Conservation (phyloP, 2,113 vertebrate genomes). For the Varanus salvator region DNA sequence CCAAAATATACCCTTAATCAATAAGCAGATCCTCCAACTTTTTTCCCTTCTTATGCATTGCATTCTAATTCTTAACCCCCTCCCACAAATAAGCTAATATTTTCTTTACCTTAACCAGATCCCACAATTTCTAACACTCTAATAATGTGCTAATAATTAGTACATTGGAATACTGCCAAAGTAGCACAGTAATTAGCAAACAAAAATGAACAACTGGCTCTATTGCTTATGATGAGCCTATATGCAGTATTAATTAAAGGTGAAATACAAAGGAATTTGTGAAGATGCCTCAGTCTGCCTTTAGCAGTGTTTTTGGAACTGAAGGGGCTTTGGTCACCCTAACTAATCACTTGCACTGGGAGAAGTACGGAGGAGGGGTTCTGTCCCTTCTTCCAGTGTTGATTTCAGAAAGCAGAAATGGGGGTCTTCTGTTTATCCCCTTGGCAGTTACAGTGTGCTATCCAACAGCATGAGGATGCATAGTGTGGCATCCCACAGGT, state of each 20-base stretch:
- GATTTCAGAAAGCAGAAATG: too few relatives aligned
- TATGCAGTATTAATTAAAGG: neutral
- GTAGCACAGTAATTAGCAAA: conserved; percentile 23
- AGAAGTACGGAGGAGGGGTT: too few relatives aligned
- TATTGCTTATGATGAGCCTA: neutral
- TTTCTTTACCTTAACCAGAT: neutral
- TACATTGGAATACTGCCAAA: conserved; percentile 14
- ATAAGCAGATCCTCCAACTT: conserved; percentile 3
- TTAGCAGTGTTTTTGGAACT: too few relatives aligned
- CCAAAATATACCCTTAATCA: fast-evolving
- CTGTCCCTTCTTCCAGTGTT: too few relatives aligned
- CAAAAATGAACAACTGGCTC: conserved; percentile 30
- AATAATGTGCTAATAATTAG: neutral
- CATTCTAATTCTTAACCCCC: conserved; percentile 9
- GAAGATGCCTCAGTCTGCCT: neutral
- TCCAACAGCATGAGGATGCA: too few relatives aligned
- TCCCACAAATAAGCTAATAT: neutral
- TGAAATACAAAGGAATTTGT: neutral
- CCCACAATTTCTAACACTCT: neutral
- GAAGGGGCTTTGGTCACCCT: too few relatives aligned
- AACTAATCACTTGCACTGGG: too few relatives aligned
- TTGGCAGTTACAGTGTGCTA: too few relatives aligned
- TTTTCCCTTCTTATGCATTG: neutral
- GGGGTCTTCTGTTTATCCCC: too few relatives aligned
- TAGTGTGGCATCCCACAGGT: too few relatives aligned